Evolutionary conservation across 2,888 invertebrate species (phyloP), one percentile per base, ranked within the genome.

Genomic region (Tetragonula carbonaria): DNA sequence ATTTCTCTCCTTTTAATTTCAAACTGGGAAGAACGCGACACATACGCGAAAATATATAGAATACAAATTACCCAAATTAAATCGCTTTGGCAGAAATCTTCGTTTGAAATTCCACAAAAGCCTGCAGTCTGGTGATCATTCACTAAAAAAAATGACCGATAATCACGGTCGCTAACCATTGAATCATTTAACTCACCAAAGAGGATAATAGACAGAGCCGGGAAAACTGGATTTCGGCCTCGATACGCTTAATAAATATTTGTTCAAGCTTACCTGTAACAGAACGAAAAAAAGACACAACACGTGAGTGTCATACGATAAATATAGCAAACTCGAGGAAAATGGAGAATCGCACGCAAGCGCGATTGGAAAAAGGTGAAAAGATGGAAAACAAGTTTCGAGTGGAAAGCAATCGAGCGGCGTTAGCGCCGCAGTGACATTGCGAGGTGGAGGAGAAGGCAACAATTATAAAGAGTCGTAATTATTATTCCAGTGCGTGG

Each of bases 401-500:
- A 38, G 63, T 53, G 78, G 51, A 65, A 71, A 71, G 59, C 55
- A 23, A 18, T n/a, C 28, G 63, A 28, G 6, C 21, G 65, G 38
- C 67, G 50, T 53, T 59, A 78, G 21, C 57, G 79, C 28, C 71
- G 33, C 53, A 23, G 21, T 67, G 63, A 45, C 51, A 62, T 57
- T 28, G 62, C 45, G 45, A 45, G 45, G 45, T 8, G 18, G 33
- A 50, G 62, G 50, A 23, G 57, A 71, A 63, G 73, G 55, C 50
- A 67, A 81, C 83, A 85, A 86, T 88, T 87, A 84, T 72, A 63
- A 71, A 78, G 82, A 78, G 74, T 82, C 68, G 68, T 80, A 78
- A 45, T 59, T 14, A 88, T 89, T 88, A 83, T 76, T 67, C 71
- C 80, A 79, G 70, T 80, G 87, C 87, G 87, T 80, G 82, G 85